These are phyloP conservation scores for Glaucopsyche alexis DNA, from an alignment of 2,888 invertebrate species.

Conservation along the genomic window DNA sequence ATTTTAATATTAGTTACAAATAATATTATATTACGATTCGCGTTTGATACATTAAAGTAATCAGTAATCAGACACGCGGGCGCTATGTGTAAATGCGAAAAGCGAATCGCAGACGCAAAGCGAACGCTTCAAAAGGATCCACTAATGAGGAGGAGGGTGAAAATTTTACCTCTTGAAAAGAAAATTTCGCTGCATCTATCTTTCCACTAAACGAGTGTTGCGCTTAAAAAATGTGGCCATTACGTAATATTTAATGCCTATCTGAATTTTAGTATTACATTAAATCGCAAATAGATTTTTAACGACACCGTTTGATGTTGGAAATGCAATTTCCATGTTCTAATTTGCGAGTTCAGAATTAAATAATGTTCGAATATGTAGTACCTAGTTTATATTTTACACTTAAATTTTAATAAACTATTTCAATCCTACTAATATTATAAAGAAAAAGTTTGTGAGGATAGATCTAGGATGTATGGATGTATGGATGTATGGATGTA, in stretches of 20 bases:
- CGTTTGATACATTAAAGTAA: slow-evolving; percentile 30
- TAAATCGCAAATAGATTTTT: slow-evolving; percentile 23
- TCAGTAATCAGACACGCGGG: slow-evolving; percentile 33
- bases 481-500: too few species aligned
- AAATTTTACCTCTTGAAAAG: slow-evolving; percentile 45
- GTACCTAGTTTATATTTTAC: too few species aligned
- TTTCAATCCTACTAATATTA: too few species aligned
- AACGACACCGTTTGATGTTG: slow-evolving; percentile 8
- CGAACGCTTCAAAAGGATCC: slow-evolving; percentile 45
- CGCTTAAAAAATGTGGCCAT: slow-evolving; percentile 40
- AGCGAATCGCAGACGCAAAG: slow-evolving; percentile 44
- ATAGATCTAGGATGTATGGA: too few species aligned
- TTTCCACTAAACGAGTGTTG: slow-evolving; percentile 40
- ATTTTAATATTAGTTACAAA: not conserved
- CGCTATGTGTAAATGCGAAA: slow-evolving; percentile 40
- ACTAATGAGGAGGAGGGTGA: slow-evolving; percentile 45
- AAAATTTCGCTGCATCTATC: slow-evolving; percentile 44
- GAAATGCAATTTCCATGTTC: not conserved
- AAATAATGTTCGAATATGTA: not conserved
- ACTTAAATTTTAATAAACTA: too few species aligned
- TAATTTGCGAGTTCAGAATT: not conserved
- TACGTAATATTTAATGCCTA: slow-evolving; percentile 39
- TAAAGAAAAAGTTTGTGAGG: too few species aligned
- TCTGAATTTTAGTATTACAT: slow-evolving; percentile 29
- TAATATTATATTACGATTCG: slow-evolving; percentile 1